Conservation (phyloP, 2,113 vertebrate genomes). For the Cyprinus carpio region DNA sequence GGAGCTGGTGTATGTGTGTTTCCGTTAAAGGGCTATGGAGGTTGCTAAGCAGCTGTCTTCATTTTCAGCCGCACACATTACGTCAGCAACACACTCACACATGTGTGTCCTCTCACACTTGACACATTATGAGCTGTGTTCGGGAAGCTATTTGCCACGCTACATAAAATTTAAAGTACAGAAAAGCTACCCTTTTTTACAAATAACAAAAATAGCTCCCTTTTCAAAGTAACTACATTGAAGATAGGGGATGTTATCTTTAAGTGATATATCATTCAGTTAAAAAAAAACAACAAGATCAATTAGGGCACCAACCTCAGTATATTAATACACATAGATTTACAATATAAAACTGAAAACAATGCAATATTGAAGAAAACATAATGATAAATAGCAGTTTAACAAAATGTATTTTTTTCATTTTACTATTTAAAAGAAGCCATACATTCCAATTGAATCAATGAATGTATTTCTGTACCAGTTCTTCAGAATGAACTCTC, state of each 20-base stretch:
- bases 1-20: conserved; percentile 20
- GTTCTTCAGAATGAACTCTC: not conserved
- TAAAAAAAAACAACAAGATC: no score
- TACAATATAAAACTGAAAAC: not conserved
- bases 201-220: not conserved
- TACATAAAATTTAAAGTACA: not conserved
- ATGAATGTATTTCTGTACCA: not conserved
- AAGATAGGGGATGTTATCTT: not conserved
- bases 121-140: not conserved
- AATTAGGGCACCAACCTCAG: not conserved
- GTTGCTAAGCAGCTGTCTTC: conserved; percentile 45
- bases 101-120: conserved; percentile 1
- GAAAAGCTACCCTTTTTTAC: not conserved
- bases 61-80: conserved; percentile 19
- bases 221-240: not conserved
- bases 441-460: not conserved
- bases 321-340: not conserved
- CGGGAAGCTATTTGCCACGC: not conserved
- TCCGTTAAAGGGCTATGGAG: conserved; percentile 39
- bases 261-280: not conserved
- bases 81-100: conserved; percentile 37
- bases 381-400: not conserved
- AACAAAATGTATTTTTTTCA: not conserved
- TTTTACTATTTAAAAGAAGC: not conserved
- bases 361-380: not conserved